Base-by-base conservation (phyloP, 2,113 vertebrate genomes). In the Calyptomena viridis region DNA sequence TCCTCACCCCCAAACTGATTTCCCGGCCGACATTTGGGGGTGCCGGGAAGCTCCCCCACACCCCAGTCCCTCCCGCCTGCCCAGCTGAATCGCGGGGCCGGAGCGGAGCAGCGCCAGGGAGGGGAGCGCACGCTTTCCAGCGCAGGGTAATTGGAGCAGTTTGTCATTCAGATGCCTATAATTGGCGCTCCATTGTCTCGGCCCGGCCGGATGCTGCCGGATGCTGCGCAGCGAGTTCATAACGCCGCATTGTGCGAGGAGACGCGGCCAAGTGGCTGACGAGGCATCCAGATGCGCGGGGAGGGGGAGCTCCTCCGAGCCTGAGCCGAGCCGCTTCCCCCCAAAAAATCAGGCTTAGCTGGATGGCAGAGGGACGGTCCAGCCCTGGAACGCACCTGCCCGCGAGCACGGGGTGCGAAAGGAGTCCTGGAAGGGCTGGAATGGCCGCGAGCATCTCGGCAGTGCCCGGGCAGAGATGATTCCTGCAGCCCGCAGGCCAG, bases 91-190 rank as follows among this genome's bases (percentile, higher is more conserved):
- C 53, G 28, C 40, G 27, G 69, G 2, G 6, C 46, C 6, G 12
- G 50, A 39, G 62, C 5, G 2, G 12, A 35, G 75, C 31, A 17
- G 90, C 12, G 31, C 28, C 60, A 22, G 55, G 30, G 84, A 79
- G 50, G 40, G 64, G n/a, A 60, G 79, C 92, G 12, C 87, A 21
- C 1, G 82, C 74, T 89, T 46, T 49, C 42, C 13, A 66, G 93
- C 82, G 85, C 97, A 27, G 91, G 95, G 97, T 98, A 98, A 98
- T 97, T 95, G 97, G 97, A 98, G 98, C 96, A 97, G 95, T 98
- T 98, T 98, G 98, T 98, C 98, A 98, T 98, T 97, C 97, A 96
- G 94, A 96, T 80, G 98, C 98, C 97, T 97, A 96, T 93, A 96
- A 97, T 92, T 69, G 95, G 97, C 98, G 97, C 97, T 96, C 69